Conservation (phyloP, 1,140 invertebrate species). For the Solenopsis fugax region DNA sequence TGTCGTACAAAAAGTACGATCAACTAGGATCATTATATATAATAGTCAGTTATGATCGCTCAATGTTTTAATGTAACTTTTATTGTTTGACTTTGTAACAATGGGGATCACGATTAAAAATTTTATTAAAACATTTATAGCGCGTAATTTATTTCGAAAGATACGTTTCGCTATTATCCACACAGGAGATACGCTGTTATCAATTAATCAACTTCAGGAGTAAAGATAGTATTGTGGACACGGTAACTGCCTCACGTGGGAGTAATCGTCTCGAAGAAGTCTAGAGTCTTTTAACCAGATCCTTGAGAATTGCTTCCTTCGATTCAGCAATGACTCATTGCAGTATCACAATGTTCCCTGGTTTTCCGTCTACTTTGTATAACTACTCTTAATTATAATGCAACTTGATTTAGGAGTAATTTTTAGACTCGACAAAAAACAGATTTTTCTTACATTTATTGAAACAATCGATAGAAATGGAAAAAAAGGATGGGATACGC, state of each 20-base stretch:
- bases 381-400: neutral
- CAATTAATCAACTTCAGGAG: conserved; percentile 74
- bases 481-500: neutral
- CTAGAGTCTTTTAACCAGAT: conserved; percentile 68
- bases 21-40: no score
- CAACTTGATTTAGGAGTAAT: neutral
- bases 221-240: conserved; percentile 72
- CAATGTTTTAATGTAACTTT: neutral
- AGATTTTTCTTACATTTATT: neutral
- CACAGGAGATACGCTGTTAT: conserved; percentile 63
- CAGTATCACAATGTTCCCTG: conserved; percentile 9
- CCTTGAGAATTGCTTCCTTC: conserved; percentile 43
- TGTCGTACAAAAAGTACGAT: neutral
- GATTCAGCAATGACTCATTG: conserved; percentile 49
- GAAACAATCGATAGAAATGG: neutral
- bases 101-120: neutral
- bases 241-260: conserved; percentile 79
- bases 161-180: neutral
- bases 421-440: neutral
- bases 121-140: conserved; percentile 8
- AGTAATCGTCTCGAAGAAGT: conserved; percentile 69
- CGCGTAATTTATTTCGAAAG: neutral
- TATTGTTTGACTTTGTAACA: neutral
- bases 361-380: neutral
- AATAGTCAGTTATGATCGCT: neutral